Conservation (phyloP, 2,113 vertebrate genomes). For the Rhizomys pruinosus region DNA sequence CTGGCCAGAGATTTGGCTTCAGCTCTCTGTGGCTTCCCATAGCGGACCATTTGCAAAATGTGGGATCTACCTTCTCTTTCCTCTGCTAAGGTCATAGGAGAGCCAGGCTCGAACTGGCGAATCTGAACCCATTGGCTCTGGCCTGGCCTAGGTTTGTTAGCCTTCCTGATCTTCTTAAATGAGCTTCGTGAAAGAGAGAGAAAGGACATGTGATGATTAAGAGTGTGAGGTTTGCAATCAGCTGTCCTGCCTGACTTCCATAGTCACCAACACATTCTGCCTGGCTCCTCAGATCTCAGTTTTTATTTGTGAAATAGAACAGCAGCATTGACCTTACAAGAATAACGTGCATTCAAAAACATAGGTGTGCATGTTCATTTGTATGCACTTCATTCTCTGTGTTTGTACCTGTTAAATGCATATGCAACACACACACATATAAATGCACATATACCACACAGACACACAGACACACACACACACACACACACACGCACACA, state of each 20-base stretch:
- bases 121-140: neutral
- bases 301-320: neutral
- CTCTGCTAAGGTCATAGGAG: neutral
- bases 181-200: neutral
- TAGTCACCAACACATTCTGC: neutral
- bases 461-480: neutral
- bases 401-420: neutral
- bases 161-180: neutral
- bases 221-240: neutral
- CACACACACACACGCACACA: neutral
- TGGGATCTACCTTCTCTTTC: neutral
- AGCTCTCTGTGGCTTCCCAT: neutral
- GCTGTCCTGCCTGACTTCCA: neutral
- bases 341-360: neutral
- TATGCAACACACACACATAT: neutral
- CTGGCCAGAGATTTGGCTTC: neutral
- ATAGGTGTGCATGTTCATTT: accelerated
- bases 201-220: neutral
- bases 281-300: neutral
- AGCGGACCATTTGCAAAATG: accelerated
- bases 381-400: neutral
- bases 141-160: neutral
- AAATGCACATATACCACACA: neutral
- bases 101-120: neutral
- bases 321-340: neutral